Conservation (phyloP, 2,797 vertebrate genomes). For the Hipposideros larvatus region DNA sequence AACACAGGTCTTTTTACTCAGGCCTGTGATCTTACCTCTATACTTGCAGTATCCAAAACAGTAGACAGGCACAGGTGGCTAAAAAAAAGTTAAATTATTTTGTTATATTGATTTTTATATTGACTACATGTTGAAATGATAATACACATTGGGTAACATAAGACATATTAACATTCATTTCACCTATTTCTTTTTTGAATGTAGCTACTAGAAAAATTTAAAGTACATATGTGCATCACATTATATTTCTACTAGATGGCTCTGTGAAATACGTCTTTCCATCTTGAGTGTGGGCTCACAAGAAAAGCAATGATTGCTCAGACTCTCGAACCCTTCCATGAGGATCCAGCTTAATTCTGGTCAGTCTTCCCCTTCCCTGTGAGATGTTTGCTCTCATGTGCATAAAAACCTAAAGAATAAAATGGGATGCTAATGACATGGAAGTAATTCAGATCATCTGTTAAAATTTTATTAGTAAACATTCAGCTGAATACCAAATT, state of each 20-base stretch:
- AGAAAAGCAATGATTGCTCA: not conserved
- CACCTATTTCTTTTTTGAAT: not conserved
- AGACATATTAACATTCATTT: not conserved
- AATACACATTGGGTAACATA: not conserved
- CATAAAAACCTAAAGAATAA: not conserved
- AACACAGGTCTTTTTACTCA: not conserved
- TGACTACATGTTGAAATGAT: not conserved
- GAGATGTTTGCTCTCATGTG: accelerated
- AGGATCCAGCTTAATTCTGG: not conserved
- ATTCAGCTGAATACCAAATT: slow-evolving; percentile 37
- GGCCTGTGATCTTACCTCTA: not conserved
- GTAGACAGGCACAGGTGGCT: not conserved
- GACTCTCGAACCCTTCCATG: not conserved
- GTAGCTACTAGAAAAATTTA: not conserved
- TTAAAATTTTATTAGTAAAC: slow-evolving; percentile 43
- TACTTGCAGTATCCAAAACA: not conserved
- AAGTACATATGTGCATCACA: not conserved
- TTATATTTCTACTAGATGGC: not conserved
- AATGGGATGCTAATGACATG: slow-evolving; percentile 52
- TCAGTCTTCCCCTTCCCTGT: not conserved
- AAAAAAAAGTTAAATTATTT: not conserved
- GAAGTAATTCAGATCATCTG: slow-evolving; percentile 60
- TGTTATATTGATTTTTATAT: not conserved
- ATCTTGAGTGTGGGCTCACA: not conserved
- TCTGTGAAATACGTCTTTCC: not conserved